Conservation (phyloP, 2,113 vertebrate genomes). For the Morone saxatilis region DNA sequence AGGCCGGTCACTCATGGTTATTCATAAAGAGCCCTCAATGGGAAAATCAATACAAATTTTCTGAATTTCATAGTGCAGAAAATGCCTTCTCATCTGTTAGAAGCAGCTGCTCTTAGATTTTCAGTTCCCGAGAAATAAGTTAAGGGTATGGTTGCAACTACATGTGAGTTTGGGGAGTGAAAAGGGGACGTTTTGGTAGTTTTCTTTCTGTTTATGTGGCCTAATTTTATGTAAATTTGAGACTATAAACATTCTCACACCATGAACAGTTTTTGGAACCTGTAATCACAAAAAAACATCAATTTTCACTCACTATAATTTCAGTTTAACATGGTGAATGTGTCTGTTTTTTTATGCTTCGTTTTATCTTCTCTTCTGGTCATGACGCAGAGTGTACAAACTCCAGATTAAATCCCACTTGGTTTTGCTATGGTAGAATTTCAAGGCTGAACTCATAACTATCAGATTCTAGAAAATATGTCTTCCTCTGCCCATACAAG, state of each 20-base stretch:
- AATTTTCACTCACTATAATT: not conserved
- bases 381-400: not conserved
- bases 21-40: slow-evolving; percentile 18
- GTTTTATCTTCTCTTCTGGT: not conserved
- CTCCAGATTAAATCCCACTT: not conserved
- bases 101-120: slow-evolving; percentile 34
- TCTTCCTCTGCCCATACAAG: not conserved
- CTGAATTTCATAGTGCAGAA: not conserved
- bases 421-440: not conserved
- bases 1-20: slow-evolving; percentile 16
- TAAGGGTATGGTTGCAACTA: not conserved
- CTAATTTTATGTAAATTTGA: not conserved
- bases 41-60: slow-evolving; percentile 31
- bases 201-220: not conserved
- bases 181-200: not conserved
- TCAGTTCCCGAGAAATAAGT: not conserved
- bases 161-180: not conserved
- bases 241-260: not conserved
- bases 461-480: not conserved
- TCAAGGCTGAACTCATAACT: not conserved
- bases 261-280: not conserved
- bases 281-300: not conserved
- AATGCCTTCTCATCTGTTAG: slow-evolving; percentile 23
- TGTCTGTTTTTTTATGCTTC: not conserved
- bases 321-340: not conserved